Base-by-base conservation (phyloP, 1,140 invertebrate species). In the Teleopsis dalmanni region DNA sequence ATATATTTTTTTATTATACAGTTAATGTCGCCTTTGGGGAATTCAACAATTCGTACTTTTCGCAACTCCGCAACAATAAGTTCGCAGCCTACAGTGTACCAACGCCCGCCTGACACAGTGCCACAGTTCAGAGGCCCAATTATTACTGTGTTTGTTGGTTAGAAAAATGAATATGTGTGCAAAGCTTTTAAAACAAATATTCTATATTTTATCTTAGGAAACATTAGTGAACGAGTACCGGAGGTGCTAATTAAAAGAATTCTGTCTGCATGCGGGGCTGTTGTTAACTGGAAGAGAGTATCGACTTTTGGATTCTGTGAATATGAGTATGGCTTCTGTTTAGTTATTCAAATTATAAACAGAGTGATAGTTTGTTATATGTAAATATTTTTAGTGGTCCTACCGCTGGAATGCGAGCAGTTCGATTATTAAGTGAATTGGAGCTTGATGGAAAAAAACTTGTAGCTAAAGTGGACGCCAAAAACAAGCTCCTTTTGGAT, bases 281-380 rank as follows among this genome's bases (percentile, higher is more conserved):
- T 98, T 19, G 74, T 93, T 3, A 92, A 87, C 57, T 99, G 96
- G 96, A 98, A 98, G 72, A 78, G 95, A 56, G 93, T 98, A 8
- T 93, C 96, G 71, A 94, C 90, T 9, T 99, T 99, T 77, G 96
- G 95, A 19, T 99, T 99, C 75, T 98, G 95, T 76, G 96, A 99
- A 75, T 94, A 68, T 36, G 67, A 71, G 66, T 70, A 58, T 47
- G 61, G 44, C 33, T 2, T 14, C 7, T 22, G 4, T 46, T 14
- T 33, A 11, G 9, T 21, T 26, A 25, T 42, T 23, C 21, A 43
- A 42, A 19, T 37, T 0, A 21, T 35, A 13, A 4, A 7, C 14
- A 46, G 18, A 22, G 22, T 29, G 22, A 21, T 22, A 31, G 4
- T 5, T 25, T 26, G 16, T 1, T 37, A 21, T 38, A n/a, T 26